Base-by-base conservation (phyloP, 2,797 vertebrate species). In the Okamejei kenojei region DNA sequence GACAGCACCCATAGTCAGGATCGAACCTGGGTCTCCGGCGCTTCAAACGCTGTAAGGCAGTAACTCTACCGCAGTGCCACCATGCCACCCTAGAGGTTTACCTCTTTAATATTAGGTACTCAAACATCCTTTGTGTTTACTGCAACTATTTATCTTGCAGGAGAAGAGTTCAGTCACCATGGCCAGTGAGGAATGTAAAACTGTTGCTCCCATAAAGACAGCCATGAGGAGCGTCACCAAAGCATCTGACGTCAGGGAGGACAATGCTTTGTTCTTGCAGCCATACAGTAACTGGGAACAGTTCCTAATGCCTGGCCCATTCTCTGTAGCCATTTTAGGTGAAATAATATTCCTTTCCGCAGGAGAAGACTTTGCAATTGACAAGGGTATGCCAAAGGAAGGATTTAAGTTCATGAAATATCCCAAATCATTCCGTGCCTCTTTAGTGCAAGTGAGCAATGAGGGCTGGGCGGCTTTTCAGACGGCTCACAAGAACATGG, bases 391-490 rank as follows among this genome's bases (percentile, higher is more conserved):
- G 0, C 94, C 93, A 7, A 61, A 80, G 8, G 90, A 21, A 0
- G 94, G 93, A 32, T 94, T 93, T 93, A 82, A 93, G 77, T 78
- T 93, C 73, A 93, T 95, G 15, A 94, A 93, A 76, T 95, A 95
- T 23, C 94, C 95, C 21, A 93, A 95, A 45, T 95, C 95, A 8
- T 95, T 95, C 90, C 94, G 94, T 0, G 94, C 94, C 4, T 95
- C 94, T 35, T 93, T 95, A n/a, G 94, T 94, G 94, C 95, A 95
- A 93, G 94, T 95, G 38, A 94, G 94, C 93, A 95, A 94, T 29
- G 76, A 79, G 88, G 94, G 94, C 1, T 95, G 95, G 95, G 17
- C 10, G 1, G 94, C 94, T 32, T 95, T 95, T 93, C 95, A 94
- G 3, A 93, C 95, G 23, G 94, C 94, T 58, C 94, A 95, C 63